Percentiles rank a stretch among this genome's conserved stretches.
These are phyloP conservation scores for Tauraco erythrolophus DNA, from an alignment of 2,113 vertebrate species.

Conservation along the genomic window DNA sequence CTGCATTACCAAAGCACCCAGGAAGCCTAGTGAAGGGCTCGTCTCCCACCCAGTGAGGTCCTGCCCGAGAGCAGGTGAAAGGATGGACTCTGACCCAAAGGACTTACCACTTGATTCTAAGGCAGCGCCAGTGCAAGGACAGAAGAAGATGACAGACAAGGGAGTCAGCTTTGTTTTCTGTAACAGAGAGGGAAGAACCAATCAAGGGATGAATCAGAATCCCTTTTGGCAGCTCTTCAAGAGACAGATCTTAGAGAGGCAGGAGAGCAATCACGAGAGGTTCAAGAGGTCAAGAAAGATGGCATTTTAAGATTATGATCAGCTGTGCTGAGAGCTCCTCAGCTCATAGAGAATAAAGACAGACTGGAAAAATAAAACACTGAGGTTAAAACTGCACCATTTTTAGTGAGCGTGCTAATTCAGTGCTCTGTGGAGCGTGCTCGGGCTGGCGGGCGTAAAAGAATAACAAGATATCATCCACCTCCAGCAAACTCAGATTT, in stretches of 20 bases:
- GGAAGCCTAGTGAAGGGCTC: not conserved
- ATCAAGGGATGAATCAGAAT: not conserved
- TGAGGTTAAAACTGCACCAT: not conserved
- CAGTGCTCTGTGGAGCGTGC: not conserved
- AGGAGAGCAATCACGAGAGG: not conserved
- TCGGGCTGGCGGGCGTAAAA: not conserved
- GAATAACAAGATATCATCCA: not conserved
- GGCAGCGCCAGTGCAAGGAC: not conserved
- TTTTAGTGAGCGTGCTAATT: not conserved
- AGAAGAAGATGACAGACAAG: not conserved
- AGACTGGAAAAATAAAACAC: not conserved
- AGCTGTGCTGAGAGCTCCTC: not conserved
- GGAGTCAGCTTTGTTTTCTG: not conserved
- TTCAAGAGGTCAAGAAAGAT: not conserved
- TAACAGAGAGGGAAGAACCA: not conserved
- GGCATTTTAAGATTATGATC: not conserved
- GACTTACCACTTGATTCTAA: not conserved
- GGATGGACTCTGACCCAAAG: not conserved
- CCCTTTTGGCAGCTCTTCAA: not conserved
- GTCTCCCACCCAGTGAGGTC: accelerated
- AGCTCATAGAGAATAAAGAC: not conserved
- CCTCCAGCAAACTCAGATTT: not conserved
- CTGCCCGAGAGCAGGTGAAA: not conserved
- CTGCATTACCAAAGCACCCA: not conserved
- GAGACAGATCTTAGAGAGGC: not conserved